A percentile compares a stretch with the other conserved stretches of the same genome.
These are phyloP conservation scores for Thera obeliscata DNA, from an alignment of 2,888 invertebrate genomes.

Conservation along the genomic window DNA sequence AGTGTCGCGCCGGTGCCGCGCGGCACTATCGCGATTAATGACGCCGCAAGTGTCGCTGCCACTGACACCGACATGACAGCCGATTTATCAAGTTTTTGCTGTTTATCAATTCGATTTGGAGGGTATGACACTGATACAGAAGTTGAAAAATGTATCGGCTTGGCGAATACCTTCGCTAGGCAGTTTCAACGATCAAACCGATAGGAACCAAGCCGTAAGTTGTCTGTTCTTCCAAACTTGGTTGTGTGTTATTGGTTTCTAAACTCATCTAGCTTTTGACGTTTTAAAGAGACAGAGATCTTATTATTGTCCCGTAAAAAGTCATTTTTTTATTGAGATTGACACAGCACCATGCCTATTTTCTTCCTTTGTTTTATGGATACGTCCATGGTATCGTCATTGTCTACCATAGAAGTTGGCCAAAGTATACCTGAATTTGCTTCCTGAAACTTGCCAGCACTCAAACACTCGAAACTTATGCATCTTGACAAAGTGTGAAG, in stretches of 20 bases:
- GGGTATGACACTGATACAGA: conserved; percentile 11
- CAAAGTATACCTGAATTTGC: background rate
- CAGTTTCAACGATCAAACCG: too few species aligned
- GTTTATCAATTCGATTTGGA: conserved; percentile 27
- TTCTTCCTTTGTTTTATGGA: background rate
- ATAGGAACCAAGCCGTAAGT: too few species aligned
- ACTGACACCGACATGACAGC: conserved; percentile 26
- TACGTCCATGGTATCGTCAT: background rate
- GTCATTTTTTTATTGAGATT: too few species aligned
- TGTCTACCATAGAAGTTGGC: background rate
- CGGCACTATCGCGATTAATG: conserved; percentile 39
- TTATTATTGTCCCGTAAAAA: too few species aligned
- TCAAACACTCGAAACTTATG: conserved; percentile 8
- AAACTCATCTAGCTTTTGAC: too few species aligned
- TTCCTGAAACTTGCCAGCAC: conserved; percentile 8
- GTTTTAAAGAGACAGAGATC: too few species aligned
- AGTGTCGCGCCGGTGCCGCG: conserved; percentile 30
- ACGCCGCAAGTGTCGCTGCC: conserved; percentile 28
- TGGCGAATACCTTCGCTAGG: too few species aligned
- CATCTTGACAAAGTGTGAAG: conserved; percentile 16
- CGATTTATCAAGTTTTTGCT: conserved; percentile 37
- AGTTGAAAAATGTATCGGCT: conserved; percentile 3
- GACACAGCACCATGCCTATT: too few species aligned
- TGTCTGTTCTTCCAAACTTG: too few species aligned
- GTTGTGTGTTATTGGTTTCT: too few species aligned